phyloP scores from a whole-genome alignment of 2,113 vertebrate genomes.

The Lophius piscatorius region DNA sequence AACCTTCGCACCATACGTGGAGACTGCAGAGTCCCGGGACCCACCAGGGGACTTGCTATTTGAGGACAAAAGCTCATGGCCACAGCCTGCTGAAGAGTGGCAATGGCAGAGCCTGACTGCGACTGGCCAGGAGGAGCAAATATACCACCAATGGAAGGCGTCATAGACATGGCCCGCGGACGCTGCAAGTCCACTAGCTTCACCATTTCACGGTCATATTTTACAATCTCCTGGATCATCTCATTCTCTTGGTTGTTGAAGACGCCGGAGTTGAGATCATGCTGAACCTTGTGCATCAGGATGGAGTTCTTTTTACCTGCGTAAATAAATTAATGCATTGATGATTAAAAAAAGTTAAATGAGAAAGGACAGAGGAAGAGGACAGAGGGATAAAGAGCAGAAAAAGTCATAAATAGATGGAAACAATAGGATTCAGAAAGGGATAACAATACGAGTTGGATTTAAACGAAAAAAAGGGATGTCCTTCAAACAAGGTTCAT shows the following conservation, averaged over 20 bases:
- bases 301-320: constrained; percentile 97
- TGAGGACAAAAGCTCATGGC: constrained; percentile 99
- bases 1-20: constrained; percentile 89
- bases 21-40: constrained; percentile 86
- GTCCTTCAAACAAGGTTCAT: constrained; percentile 60
- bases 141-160: constrained; percentile 78
- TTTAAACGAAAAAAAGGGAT: background rate
- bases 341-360: constrained; percentile 1
- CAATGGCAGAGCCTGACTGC: constrained; percentile 89
- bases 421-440: constrained; percentile 18
- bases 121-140: constrained; percentile 83
- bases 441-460: no score
- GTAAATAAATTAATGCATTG: background rate
- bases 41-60: constrained; percentile 89
- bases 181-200: constrained; percentile 92
- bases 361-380: constrained; percentile 5
- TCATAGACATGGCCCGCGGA: constrained; percentile 86
- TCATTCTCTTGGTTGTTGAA: constrained; percentile 98
- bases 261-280: constrained; percentile 93
- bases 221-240: constrained; percentile 98
- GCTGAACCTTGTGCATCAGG: constrained; percentile 96
- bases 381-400: constrained; percentile 12
- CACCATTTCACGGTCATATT: constrained; percentile 98
- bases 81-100: constrained; percentile 94
- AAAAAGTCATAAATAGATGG: constrained; percentile 21